Evolutionary conservation across 2,113 vertebrate species (phyloP).

Genomic region (Diadophis punctatus): DNA sequence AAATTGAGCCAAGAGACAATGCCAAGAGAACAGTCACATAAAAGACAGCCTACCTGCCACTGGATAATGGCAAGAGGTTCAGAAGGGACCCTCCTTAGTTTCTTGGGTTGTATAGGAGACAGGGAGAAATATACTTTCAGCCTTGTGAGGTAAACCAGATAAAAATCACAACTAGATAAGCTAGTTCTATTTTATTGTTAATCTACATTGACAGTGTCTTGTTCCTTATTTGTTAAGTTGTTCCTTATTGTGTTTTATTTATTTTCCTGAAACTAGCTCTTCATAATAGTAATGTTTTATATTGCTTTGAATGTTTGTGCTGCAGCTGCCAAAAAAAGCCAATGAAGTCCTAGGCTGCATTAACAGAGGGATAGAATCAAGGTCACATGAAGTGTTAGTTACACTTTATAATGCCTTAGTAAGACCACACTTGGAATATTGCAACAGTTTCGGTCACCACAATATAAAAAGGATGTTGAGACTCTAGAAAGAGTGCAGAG

Average conservation of each 20-base stretch:
- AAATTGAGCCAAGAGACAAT: neutral
- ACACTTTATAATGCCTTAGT: neutral
- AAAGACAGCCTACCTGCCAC: neutral
- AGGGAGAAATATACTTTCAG: neutral
- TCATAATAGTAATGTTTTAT: neutral
- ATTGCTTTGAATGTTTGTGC: neutral
- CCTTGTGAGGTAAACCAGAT: neutral
- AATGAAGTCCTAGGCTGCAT: neutral
- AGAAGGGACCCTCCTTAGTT: neutral
- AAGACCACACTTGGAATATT: neutral
- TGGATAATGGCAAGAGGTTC: neutral
- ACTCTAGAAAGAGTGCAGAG: neutral
- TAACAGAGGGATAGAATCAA: neutral
- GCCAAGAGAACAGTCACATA: neutral
- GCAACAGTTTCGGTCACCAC: neutral
- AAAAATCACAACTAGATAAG: neutral
- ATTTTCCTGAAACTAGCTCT: neutral
- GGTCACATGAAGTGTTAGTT: neutral
- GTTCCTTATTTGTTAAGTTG: neutral
- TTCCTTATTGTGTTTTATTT: neutral
- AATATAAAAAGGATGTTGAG: neutral
- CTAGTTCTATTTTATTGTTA: neutral
- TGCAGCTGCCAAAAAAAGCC: neutral
- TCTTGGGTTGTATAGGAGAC: neutral
- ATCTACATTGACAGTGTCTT: neutral